Evolutionary conservation across 2,797 vertebrate genomes (phyloP).

Genomic region (Xerus rutilus): DNA sequence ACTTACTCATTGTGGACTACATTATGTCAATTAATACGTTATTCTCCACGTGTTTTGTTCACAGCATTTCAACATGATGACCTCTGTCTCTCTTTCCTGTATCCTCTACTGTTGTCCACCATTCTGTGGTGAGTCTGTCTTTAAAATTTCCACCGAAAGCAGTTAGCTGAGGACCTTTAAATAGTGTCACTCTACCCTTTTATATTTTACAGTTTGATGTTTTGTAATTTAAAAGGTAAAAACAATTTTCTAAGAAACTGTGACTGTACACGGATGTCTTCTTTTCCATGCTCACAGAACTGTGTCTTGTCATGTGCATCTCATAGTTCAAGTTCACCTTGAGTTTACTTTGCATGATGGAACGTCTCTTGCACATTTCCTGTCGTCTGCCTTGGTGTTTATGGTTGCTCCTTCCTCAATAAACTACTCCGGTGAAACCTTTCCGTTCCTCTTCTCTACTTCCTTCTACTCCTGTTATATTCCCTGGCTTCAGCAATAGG

Average conservation of each 20-base stretch:
- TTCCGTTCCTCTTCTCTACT: not conserved
- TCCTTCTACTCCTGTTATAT: not conserved
- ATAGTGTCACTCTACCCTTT: not conserved
- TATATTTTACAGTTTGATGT: not conserved
- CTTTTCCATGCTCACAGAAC: not conserved
- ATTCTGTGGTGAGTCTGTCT: not conserved
- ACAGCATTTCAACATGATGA: not conserved
- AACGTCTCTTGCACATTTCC: not conserved
- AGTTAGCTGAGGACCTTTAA: not conserved
- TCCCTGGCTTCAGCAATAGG: not conserved
- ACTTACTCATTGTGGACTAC: not conserved
- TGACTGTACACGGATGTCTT: not conserved
- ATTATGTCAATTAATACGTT: not conserved
- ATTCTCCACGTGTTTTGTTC: slow-evolving; percentile 29
- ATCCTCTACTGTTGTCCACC: not conserved
- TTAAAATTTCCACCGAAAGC: not conserved
- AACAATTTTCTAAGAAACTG: not conserved
- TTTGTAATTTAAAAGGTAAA: slow-evolving; percentile 41
- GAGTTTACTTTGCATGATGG: not conserved
- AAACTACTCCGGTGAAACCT: not conserved
- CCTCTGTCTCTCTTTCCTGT: not conserved
- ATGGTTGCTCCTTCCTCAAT: not conserved
- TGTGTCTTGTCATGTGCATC: not conserved
- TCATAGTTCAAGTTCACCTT: not conserved
- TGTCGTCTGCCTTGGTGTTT: not conserved